Base-by-base conservation (phyloP, 2,888 invertebrate genomes). In the Pterobdella sp. region DNA sequence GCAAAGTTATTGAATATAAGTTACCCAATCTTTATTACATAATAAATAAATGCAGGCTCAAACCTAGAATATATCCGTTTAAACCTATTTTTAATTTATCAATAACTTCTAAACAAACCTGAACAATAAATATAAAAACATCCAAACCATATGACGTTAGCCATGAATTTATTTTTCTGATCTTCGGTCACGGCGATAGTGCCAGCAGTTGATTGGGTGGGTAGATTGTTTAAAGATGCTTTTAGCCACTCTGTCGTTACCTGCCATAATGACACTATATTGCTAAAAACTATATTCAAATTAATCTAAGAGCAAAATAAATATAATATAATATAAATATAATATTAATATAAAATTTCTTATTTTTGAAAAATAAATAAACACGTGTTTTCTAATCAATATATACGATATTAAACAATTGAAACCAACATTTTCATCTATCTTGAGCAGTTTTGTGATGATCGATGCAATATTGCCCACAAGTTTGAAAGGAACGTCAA, bases 381-480 rank as follows among this genome's bases (percentile, higher is more conserved):
- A n/a, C n/a, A n/a, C n/a, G n/a, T n/a, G n/a, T n/a, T n/a, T n/a
- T n/a, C n/a, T n/a, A n/a, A n/a, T n/a, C n/a, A n/a, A n/a, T n/a
- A n/a, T n/a, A n/a, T n/a, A n/a, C n/a, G n/a, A n/a, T n/a, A n/a
- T n/a, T n/a, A n/a, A n/a, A n/a, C n/a, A n/a, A n/a, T n/a, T n/a
- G n/a, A n/a, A n/a, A n/a, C n/a, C n/a, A 22, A 56, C 60, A 56
- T 56, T 56, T 26, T 56, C 60, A 56, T 71, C 71, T 1, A 63
- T 71, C 71, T 71, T 71, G 52, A 71, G 60, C n/a, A 71, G 36
- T 35, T 71, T 35, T 22, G 52, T n/a, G 35, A 63, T 63, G 63
- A 60, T 71, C 22, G 35, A 35, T 22, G 71, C 71, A 34, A 71
- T 29, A 37, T 35, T n/a, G 1, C 31, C 52, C 22, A 71, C 32